A percentile compares a stretch with the other conserved stretches of the same genome.
These are phyloP conservation scores for Adineta ricciae DNA, from an alignment of 2,888 invertebrate genomes.

Conservation along the genomic window DNA sequence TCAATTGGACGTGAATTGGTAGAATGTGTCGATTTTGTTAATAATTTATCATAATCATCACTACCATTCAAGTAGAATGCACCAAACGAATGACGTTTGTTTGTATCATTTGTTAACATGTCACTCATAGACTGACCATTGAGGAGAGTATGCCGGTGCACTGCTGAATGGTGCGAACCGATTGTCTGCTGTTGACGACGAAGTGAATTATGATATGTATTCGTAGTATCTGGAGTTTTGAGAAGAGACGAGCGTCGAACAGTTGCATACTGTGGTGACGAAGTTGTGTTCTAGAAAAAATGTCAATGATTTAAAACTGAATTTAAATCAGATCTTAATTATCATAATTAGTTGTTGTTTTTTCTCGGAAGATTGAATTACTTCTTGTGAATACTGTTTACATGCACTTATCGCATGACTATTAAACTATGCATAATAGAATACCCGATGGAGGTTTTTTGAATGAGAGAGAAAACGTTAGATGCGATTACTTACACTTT, in stretches of 20 bases:
- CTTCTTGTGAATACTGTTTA: neutral
- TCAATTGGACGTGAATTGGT: neutral
- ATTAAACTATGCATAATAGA: neutral
- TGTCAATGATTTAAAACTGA: neutral
- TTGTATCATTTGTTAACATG: neutral
- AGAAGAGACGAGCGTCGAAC: neutral
- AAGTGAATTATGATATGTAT: neutral
- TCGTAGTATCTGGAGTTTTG: neutral
- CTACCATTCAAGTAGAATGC: neutral
- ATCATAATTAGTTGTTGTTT: too few relatives aligned
- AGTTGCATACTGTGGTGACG: neutral
- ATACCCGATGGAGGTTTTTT: neutral
- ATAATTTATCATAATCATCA: neutral
- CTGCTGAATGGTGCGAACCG: neutral
- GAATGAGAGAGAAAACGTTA: neutral
- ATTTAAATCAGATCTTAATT: too few relatives aligned
- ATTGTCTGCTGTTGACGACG: neutral
- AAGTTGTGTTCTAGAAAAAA: neutral
- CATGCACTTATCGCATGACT: neutral
- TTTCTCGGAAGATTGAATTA: neutral
- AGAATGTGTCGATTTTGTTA: neutral
- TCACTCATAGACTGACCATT: neutral
- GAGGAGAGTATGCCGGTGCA: neutral
- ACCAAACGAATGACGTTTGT: constrained; percentile 19
- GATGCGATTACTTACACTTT: neutral